Evolutionary conservation across 2,797 vertebrate genomes (phyloP), one percentile per base, ranked within the genome.

Genomic region (Microcaecilia unicolor): DNA sequence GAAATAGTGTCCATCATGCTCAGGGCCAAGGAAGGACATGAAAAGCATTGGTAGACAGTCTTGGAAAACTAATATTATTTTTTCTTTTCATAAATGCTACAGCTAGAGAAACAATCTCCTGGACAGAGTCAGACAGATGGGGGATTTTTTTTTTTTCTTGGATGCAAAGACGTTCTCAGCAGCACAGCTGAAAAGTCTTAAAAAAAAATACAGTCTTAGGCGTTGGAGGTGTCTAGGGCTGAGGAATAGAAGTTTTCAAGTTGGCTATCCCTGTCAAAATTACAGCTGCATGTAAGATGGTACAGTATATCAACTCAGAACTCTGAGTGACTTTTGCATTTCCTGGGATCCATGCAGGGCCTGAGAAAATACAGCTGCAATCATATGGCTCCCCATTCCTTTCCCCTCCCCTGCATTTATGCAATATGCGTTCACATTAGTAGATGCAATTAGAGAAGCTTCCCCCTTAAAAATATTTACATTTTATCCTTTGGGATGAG

Each of bases 241-340:
- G 67, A 69, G 70, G 72, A 80, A 77, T 58, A 68, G 71, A 76
- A 69, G 61, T 78, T 41, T 48, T 76, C 68, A 68, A 74, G 61
- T 64, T 58, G 25, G 67, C 66, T 75, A 45, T 38, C 53, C 58
- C 44, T 62, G 58, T 74, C 65, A 75, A 62, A 77, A 65, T 73
- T 65, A 73, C 78, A 81, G 78, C 79, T 80, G 78, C 67, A 56
- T 44, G 51, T 69, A 76, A 78, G 80, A 79, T 80, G 80, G 78
- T 77, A 80, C 69, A 47, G 55, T 22, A 2, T 52, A 78, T 70
- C 69, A 56, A 59, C 57, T 55, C 66, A 55, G 51, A 58, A 58
- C 70, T 78, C 74, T 54, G 53, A 64, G 71, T 59, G 62, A 64
- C 67, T 67, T 56, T 58, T 81, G 74, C 64, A 37, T 69, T 76